phyloP scores from a whole-genome alignment of 2,888 invertebrate species.

The Perizoma affinitatum region DNA sequence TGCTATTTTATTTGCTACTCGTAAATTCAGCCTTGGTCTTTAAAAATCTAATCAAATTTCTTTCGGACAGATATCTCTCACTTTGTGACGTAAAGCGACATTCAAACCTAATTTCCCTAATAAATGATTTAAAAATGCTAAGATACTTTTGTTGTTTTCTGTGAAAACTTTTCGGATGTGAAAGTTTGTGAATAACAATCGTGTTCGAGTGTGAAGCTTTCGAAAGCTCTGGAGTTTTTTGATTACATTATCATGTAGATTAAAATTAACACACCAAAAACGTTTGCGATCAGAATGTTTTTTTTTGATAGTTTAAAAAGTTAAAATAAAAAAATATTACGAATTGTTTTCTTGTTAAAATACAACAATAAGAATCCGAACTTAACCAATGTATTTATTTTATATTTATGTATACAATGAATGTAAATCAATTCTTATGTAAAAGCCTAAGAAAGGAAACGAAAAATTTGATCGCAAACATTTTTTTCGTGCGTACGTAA shows the following conservation, averaged over 20 bases:
- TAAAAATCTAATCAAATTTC: slow-evolving; percentile 47
- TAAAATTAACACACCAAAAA: too few relatives aligned
- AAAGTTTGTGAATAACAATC: slow-evolving; percentile 7
- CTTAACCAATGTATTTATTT: too few relatives aligned
- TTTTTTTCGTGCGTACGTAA: too few relatives aligned
- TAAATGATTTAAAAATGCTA: slow-evolving; percentile 32
- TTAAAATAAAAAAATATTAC: too few relatives aligned
- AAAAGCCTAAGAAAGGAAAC: too few relatives aligned
- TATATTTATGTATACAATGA: too few relatives aligned
- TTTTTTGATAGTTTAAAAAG: too few relatives aligned
- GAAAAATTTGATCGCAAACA: too few relatives aligned
- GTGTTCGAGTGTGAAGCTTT: slow-evolving; percentile 1
- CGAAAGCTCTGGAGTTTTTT: neutral
- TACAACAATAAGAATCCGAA: too few relatives aligned
- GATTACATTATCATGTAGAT: neutral
- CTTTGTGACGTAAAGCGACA: slow-evolving; percentile 28
- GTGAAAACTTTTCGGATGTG: slow-evolving; percentile 3
- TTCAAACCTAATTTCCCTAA: slow-evolving; percentile 45
- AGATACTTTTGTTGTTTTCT: slow-evolving; percentile 5
- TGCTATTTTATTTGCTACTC: slow-evolving; percentile 47
- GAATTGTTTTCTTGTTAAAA: too few relatives aligned
- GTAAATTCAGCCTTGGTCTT: slow-evolving; percentile 49
- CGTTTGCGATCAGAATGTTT: too few relatives aligned
- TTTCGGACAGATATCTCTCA: slow-evolving; percentile 25
- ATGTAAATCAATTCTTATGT: too few relatives aligned